Evolutionary conservation across 2,113 vertebrate species (phyloP), one percentile per base, ranked within the genome.

Genomic region (Macaca nemestrina): DNA sequence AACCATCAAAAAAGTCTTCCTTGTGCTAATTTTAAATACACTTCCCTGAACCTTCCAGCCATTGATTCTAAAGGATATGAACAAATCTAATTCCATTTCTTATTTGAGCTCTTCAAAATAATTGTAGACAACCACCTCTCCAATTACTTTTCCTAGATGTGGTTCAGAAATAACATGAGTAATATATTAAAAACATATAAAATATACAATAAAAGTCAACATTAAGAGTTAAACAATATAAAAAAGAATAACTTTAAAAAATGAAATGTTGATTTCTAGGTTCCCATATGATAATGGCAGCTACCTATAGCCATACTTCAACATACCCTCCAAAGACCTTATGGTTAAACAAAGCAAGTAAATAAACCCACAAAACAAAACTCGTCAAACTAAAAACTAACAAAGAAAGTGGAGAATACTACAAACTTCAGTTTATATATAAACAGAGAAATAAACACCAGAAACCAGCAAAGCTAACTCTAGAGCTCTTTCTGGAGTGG

Each of bases 321-420:
- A 82, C 5, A 57, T 22, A 75, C 57, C 38, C 27, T 75, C n/a
- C 57, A 86, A 45, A 85, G 43, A 67, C 11, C 12, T 94, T 48
- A 76, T 0, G 2, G 35, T 64, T n/a, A 72, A 84, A 95, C 8
- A 93, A 89, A 23, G 7, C 79, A 10, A 81, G 45, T 72, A 93
- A 86, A 82, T 48, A 79, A 96, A 52, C 7, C 55, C 43, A 50
- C 43, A 57, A 70, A 79, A 27, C 40, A 92, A 95, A 87, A 95
- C 76, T 52, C 32, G 22, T 4, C 35, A 79, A 18, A 35, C 14
- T 75, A 90, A 81, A 93, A 86, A 57, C 16, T 75, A 91, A 55
- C n/a, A 35, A 30, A 79, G 40, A 59, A 17, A 50, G 40, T 67
- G 22, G 8, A 35, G 14, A 89, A 59, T 27, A 79, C n/a, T 38